Percentiles rank a stretch among this genome's conserved stretches.
Evolutionary conservation across 64 coral and sea anemone genomes (phyloP).

Genomic region (Dendrophyllia cribrosa): DNA sequence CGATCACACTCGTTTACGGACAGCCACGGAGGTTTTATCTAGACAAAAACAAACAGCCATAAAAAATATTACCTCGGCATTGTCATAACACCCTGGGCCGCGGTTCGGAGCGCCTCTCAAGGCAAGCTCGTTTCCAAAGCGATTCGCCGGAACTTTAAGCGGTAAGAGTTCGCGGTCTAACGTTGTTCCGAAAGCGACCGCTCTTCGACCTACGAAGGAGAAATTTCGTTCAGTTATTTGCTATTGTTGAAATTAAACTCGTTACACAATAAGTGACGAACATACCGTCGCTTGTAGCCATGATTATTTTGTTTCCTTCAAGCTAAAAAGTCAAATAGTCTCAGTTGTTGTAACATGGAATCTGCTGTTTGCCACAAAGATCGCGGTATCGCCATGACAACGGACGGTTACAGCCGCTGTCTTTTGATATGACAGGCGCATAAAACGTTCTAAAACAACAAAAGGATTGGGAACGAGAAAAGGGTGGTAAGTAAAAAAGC

Average conservation of each 20-base stretch:
- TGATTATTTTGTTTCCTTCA: not conserved
- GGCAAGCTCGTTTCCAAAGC: conserved; percentile 85
- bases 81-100: conserved; percentile 95
- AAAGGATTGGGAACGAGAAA: too few relatives aligned
- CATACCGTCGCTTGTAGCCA: conserved; percentile 36
- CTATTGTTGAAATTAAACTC: not conserved
- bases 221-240: not conserved
- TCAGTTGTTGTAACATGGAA: not conserved
- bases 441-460: not conserved
- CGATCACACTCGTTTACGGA: not conserved
- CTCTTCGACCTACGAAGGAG: conserved; percentile 5
- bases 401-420: not conserved
- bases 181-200: conserved; percentile 93
- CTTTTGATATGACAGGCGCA: not conserved
- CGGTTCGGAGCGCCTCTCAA: conserved; percentile 77
- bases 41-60: not conserved
- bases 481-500: too few relatives aligned
- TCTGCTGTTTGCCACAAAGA: not conserved
- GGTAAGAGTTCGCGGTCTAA: conserved; percentile 88
- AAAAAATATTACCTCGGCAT: conserved; percentile 81
- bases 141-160: conserved; percentile 79
- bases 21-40: not conserved
- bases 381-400: not conserved
- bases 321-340: conserved; percentile 10
- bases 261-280: not conserved